Base-by-base conservation (phyloP, 2,113 vertebrate species). In the Taurulus bubalis region DNA sequence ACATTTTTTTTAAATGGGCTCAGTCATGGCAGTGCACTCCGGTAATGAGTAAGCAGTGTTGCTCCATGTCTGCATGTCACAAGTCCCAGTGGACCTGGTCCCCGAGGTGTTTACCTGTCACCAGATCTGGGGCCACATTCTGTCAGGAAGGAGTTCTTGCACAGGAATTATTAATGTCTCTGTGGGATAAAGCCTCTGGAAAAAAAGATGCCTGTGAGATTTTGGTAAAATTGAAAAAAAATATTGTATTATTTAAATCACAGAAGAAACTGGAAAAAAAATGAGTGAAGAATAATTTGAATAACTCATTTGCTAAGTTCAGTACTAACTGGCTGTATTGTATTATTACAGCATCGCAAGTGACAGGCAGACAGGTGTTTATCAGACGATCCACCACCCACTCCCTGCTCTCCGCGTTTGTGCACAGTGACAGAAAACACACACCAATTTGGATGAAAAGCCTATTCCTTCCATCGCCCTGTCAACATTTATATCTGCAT, bases 61-160 rank as follows among this genome's bases (percentile, higher is more conserved):
- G 40, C 59, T 75, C 49, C 47, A 0, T 63, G 32, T 85, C 56
- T 76, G 72, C 58, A 16, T 3, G 24, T 79, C 79, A 83, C 74
- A 85, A 30, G 53, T 83, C 73, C 69, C 80, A 20, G 38, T 63
- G 40, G 69, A 77, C 55, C 79, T 74, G 71, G 7, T 65, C 71
- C 78, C 71, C 22, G 6, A 49, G 60, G 82, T 36, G 71, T 79
- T 79, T 51, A 30, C 28, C 42, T 72, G 81, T 79, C 83, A 77
- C 59, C 70, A 68, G n/a, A 84, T 66, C 49, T 45, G 49, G 66
- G 58, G 49, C 72, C 42, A 2, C 15, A 10, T 5, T 80, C 45
- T 78, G 79, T 77, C 71, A 84, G 40, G 5, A 15, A 9, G 2
- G 28, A 51, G 42, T 51, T 36, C 20, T 58, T 45, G 24, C 28